Evolutionary conservation across 2,113 vertebrate species (phyloP).

Genomic region (Dipodomys spectabilis): DNA sequence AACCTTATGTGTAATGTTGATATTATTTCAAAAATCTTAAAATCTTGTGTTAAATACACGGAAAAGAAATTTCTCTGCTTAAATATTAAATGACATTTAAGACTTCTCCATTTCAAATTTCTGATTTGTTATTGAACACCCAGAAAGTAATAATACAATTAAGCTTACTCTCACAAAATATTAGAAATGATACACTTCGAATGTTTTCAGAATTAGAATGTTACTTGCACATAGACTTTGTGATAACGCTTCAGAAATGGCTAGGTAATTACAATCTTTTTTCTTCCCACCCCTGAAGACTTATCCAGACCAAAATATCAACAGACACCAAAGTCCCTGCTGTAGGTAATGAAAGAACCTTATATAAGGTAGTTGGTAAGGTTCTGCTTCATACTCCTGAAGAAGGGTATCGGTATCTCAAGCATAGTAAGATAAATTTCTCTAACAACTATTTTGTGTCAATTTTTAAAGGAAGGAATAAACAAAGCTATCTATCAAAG

Average conservation of each 20-base stretch:
- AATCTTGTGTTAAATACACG: background rate
- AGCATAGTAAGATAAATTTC: background rate
- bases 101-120: conserved; percentile 11
- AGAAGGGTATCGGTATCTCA: background rate
- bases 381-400: background rate
- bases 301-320: background rate
- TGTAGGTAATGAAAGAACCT: background rate
- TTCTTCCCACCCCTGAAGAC: background rate
- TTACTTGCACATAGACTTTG: background rate
- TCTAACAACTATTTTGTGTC: background rate
- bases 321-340: background rate
- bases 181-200: background rate
- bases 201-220: conserved; percentile 15
- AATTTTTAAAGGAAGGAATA: background rate
- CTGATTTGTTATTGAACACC: background rate
- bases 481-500: background rate
- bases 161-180: background rate
- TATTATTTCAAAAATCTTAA: conserved; percentile 10
- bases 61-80: conserved; percentile 17
- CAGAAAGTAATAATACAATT: background rate
- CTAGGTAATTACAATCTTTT: background rate
- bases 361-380: background rate
- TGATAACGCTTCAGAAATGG: background rate
- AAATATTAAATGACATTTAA: conserved; percentile 1
- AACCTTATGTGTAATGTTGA: background rate